Conservation (phyloP, 1,140 invertebrate species). For the Planococcus citri region DNA sequence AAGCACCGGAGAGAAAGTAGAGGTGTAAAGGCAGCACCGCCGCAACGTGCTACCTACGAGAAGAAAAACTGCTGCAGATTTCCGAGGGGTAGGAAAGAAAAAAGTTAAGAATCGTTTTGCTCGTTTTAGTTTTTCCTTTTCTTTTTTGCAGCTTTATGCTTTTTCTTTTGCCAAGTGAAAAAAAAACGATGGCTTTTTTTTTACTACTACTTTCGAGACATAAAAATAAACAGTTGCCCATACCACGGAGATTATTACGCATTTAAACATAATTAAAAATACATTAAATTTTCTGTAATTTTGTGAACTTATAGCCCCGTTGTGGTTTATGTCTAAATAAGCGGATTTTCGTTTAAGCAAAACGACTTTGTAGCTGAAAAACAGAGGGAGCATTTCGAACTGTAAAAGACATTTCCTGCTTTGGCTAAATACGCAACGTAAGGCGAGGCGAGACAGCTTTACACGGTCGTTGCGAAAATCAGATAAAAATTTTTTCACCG, state of each 20-base stretch:
- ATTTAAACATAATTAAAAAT: slow-evolving; percentile 5
- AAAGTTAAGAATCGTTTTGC: neutral
- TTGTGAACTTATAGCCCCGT: slow-evolving; percentile 6
- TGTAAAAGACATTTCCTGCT: neutral
- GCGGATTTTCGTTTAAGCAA: slow-evolving; percentile 2
- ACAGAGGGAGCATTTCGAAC: neutral
- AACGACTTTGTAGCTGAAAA: neutral
- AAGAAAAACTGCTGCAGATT: neutral
- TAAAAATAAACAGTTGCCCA: neutral
- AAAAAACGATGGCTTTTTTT: neutral
- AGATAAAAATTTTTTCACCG: too few species aligned
- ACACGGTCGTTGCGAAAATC: too few species aligned
- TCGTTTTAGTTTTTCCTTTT: neutral
- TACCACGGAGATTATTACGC: slow-evolving; percentile 1
- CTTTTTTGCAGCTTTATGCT: neutral
- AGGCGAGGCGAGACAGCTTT: too few species aligned
- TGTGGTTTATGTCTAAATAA: slow-evolving; percentile 4
- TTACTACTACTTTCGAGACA: too few species aligned
- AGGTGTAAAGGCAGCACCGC: too few species aligned
- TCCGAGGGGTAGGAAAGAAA: neutral
- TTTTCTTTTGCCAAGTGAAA: neutral
- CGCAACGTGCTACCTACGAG: too few species aligned
- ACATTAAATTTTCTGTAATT: slow-evolving; percentile 4
- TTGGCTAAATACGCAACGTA: too few species aligned
- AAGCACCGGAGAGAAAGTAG: too few species aligned